Conservation (phyloP, 2,888 invertebrate species). For the Drosophila acutilabella region DNA sequence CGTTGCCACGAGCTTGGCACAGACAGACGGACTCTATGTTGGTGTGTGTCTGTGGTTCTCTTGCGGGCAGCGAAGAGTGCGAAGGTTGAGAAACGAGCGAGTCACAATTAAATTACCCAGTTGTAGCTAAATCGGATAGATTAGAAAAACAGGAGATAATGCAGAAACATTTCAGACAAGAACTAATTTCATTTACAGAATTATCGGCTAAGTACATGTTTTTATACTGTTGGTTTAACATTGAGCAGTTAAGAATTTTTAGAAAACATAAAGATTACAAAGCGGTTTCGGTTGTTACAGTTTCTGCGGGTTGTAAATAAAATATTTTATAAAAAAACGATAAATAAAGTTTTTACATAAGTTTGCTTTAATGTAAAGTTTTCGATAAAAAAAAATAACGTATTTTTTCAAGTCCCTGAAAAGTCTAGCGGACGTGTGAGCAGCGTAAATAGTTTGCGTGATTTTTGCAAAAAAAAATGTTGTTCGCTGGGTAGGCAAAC, state of each 20-base stretch:
- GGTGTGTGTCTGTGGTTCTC: constrained; percentile 7
- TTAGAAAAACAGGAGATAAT: constrained; percentile 15
- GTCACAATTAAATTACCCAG: constrained; percentile 42
- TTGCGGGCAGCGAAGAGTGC: not conserved
- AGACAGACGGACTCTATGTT: constrained; percentile 26
- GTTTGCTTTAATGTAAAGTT: not conserved
- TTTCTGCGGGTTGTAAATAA: not conserved
- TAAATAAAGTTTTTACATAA: too few species aligned
- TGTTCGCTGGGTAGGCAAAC: constrained; percentile 27
- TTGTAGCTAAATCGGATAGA: constrained; percentile 22
- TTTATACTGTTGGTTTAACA: not conserved
- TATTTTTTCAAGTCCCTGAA: not conserved
- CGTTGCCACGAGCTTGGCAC: constrained; percentile 62
- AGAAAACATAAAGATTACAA: not conserved
- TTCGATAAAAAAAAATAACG: too few species aligned
- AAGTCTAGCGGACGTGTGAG: not conserved
- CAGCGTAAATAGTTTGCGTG: not conserved
- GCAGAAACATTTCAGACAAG: not conserved
- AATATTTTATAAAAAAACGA: too few species aligned
- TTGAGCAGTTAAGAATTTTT: not conserved
- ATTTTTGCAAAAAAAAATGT: constrained; percentile 2
- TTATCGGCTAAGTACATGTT: not conserved
- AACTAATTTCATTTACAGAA: not conserved
- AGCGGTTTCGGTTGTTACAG: not conserved
- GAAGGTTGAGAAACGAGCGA: constrained; percentile 26